Conservation (phyloP, 2,888 invertebrate genomes). For the Philhelius pedissequus region DNA sequence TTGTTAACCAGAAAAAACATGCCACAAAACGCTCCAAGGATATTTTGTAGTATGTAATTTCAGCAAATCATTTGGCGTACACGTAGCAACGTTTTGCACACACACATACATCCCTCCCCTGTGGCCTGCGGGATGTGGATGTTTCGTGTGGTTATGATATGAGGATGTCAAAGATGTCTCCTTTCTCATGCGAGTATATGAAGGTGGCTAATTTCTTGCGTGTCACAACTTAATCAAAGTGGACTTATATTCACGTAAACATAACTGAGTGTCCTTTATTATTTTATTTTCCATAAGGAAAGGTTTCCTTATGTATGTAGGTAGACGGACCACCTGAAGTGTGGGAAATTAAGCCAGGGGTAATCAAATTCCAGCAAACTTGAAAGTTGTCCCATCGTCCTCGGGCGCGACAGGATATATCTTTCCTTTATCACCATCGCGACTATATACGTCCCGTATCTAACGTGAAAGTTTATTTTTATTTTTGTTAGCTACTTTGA, state of each 20-base stretch:
- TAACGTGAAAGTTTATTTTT: background rate
- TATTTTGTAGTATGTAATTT: conserved; percentile 42
- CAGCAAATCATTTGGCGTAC: conserved; percentile 22
- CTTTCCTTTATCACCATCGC: conserved; percentile 31
- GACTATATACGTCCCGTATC: background rate
- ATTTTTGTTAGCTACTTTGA: background rate
- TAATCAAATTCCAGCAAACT: conserved; percentile 29
- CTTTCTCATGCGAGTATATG: conserved; percentile 12
- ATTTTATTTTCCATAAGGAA: conserved; percentile 41
- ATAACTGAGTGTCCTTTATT: conserved; percentile 59
- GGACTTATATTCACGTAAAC: conserved; percentile 59
- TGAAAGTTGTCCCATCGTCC: conserved; percentile 10
- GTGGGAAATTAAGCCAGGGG: conserved; percentile 31
- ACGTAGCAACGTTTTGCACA: conserved; percentile 29
- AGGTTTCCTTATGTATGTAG: conserved; percentile 19
- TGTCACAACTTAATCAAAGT: conserved; percentile 61
- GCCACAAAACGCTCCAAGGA: conserved; percentile 2
- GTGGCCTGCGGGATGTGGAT: background rate
- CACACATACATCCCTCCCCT: background rate
- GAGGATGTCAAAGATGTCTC: conserved; percentile 9
- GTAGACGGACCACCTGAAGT: conserved; percentile 51
- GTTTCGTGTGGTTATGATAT: conserved; percentile 12
- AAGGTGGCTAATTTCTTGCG: conserved; percentile 60
- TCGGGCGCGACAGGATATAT: conserved; percentile 4
- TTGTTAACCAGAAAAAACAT: background rate